These are phyloP conservation scores for Babyrousa celebensis DNA, from an alignment of 2,797 vertebrate species.

Conservation along the genomic window DNA sequence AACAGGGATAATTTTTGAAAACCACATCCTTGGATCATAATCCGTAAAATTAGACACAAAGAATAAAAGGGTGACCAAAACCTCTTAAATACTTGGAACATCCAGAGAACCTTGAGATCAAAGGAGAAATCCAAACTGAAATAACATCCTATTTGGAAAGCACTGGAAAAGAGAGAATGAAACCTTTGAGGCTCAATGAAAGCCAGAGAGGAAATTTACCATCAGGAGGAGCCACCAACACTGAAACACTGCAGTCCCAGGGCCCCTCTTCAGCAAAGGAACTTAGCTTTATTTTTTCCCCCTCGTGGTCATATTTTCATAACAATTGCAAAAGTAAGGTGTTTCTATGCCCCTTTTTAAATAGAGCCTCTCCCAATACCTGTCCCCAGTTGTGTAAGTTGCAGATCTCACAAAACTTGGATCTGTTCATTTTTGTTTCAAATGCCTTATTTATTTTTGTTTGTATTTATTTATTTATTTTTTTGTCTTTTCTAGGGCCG, in stretches of 20 bases:
- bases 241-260: not conserved
- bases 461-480: too few relatives aligned
- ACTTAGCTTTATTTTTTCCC: not conserved
- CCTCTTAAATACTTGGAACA: slow-evolving; percentile 31
- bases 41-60: slow-evolving; percentile 8
- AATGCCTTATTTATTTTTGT: not conserved
- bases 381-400: not conserved
- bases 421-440: not conserved
- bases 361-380: not conserved
- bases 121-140: slow-evolving; percentile 72
- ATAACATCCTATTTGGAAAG: slow-evolving; percentile 41
- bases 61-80: slow-evolving; percentile 24
- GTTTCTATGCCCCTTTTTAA: not conserved
- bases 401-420: not conserved
- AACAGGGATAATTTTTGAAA: slow-evolving; percentile 35
- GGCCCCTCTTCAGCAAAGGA: not conserved
- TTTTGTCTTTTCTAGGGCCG: too few relatives aligned
- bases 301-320: not conserved
- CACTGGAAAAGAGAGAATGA: not conserved
- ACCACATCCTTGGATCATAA: slow-evolving; percentile 8
- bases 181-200: not conserved
- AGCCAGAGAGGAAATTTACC: not conserved
- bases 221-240: not conserved
- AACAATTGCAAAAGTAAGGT: not conserved
- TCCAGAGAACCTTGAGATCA: slow-evolving; percentile 54